Base-by-base conservation (phyloP, 2,888 invertebrate genomes). In the Papilio elwesi region DNA sequence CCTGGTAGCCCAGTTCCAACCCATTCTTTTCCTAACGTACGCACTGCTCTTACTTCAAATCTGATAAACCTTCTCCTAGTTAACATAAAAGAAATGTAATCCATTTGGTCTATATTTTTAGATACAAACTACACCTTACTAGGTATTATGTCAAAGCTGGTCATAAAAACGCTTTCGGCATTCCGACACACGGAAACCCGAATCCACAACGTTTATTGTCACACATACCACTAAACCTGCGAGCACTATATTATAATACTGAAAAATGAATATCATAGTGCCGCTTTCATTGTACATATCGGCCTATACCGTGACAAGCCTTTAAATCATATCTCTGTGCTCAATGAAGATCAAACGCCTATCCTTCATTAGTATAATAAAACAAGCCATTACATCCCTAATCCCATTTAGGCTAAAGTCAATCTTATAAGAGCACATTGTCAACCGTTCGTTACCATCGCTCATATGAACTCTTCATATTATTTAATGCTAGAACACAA, bases 391-490 rank as follows among this genome's bases (percentile, higher is more conserved):
- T 87, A 91, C 90, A 90, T 82, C 81, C 80, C 78, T 90, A 92
- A 91, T 92, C 89, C 91, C 85, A 88, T 92, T 92, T 86, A 87
- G 82, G 81, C 82, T 84, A 81, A 83, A 90, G 88, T 91, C 88
- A 89, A 91, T 92, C 92, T 91, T 89, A 92, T 89, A 83, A 81
- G 79, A 83, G 80, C 84, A 85, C 78, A 90, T 90, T 91, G 91
- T 91, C 86, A 85, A 82, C 83, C 82, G 81, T 86, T 85, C 84
- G 83, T 57, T 83, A 80, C 85, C 88, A 92, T 90, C 89, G 87
- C 85, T 92, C 91, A 91, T 88, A 89, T 84, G 85, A 87, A 88
- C 86, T 84, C 85, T 79, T 84, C 85, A 84, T 84, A 43, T 43
- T 43, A 84, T 89, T 89, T 89, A 89, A 89, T 88, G 81, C 78